Conservation (phyloP, 2,113 vertebrate genomes). For the Opisthocomus hoazin region DNA sequence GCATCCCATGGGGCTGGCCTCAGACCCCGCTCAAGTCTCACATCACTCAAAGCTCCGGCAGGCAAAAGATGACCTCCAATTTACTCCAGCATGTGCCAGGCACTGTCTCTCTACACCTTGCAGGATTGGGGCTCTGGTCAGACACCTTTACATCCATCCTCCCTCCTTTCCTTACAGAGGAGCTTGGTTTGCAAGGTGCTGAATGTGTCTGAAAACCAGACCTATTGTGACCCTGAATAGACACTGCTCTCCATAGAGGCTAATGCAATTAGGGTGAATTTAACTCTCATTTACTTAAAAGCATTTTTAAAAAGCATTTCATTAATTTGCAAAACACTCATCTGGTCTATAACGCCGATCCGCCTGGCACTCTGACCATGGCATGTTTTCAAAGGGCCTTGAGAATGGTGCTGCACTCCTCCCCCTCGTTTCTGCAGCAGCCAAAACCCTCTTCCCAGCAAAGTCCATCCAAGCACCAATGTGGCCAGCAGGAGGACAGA, state of each 20-base stretch:
- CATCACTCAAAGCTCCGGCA: neutral
- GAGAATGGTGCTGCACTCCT: neutral
- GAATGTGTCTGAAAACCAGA: fast-evolving
- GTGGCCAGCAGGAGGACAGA: neutral
- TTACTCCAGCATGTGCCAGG: neutral
- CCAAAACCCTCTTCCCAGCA: neutral
- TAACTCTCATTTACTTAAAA: constrained; percentile 66
- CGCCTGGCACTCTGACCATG: neutral
- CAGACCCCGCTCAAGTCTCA: fast-evolving
- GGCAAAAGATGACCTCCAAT: neutral
- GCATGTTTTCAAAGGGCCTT: neutral
- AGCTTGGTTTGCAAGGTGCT: neutral
- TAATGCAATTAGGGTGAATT: constrained; percentile 58
- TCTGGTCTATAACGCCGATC: neutral
- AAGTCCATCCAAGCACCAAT: neutral
- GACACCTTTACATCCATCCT: neutral
- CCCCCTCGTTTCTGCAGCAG: neutral
- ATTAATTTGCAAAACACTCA: constrained; percentile 59
- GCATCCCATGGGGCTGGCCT: fast-evolving
- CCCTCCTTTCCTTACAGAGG: neutral
- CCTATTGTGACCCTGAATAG: fast-evolving
- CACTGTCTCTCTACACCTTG: neutral
- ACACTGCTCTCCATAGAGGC: neutral
- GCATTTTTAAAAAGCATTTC: constrained; percentile 57
- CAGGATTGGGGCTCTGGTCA: fast-evolving